Percentiles rank a stretch among this genome's conserved stretches.
Conservation (phyloP, 2,888 invertebrate species). For the Drosophila mimetica region DNA sequence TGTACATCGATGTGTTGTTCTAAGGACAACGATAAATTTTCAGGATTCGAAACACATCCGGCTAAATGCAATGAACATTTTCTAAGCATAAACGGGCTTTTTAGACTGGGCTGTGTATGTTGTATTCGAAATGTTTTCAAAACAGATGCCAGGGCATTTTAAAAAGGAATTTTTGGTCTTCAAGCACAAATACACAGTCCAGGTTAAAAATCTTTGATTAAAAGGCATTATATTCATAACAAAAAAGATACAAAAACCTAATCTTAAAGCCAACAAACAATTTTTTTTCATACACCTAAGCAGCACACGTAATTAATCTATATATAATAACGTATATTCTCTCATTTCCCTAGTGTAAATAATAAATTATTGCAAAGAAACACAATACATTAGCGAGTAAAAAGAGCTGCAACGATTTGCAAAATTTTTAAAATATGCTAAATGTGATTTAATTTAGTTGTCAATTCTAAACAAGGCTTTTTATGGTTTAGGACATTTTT, state of each 20-base stretch:
- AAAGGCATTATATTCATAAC: slow-evolving; percentile 28
- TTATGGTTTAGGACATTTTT: slow-evolving; percentile 62
- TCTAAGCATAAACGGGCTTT: slow-evolving; percentile 15
- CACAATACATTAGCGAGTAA: slow-evolving; percentile 34
- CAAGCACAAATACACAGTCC: neutral
- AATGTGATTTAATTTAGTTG: slow-evolving; percentile 76
- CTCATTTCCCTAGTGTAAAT: slow-evolving; percentile 51
- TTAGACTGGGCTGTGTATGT: neutral
- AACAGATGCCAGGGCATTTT: too few relatives aligned
- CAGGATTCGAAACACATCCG: slow-evolving; percentile 1
- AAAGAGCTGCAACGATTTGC: slow-evolving; percentile 20
- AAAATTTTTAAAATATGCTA: slow-evolving; percentile 55
- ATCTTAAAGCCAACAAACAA: slow-evolving; percentile 9
- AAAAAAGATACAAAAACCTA: slow-evolving; percentile 1
- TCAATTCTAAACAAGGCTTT: slow-evolving; percentile 64
- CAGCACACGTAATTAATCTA: slow-evolving; percentile 25
- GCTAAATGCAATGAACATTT: slow-evolving; percentile 44
- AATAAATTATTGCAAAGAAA: slow-evolving; percentile 45
- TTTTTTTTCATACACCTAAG: slow-evolving; percentile 67
- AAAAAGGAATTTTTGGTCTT: neutral
- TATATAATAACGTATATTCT: slow-evolving; percentile 23
- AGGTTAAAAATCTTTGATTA: neutral
- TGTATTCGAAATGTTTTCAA: neutral
- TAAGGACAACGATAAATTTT: slow-evolving; percentile 53
- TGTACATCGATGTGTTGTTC: slow-evolving; percentile 81